Base-by-base conservation (phyloP, 2,888 invertebrate species). In the Dermolepida albohirtum region DNA sequence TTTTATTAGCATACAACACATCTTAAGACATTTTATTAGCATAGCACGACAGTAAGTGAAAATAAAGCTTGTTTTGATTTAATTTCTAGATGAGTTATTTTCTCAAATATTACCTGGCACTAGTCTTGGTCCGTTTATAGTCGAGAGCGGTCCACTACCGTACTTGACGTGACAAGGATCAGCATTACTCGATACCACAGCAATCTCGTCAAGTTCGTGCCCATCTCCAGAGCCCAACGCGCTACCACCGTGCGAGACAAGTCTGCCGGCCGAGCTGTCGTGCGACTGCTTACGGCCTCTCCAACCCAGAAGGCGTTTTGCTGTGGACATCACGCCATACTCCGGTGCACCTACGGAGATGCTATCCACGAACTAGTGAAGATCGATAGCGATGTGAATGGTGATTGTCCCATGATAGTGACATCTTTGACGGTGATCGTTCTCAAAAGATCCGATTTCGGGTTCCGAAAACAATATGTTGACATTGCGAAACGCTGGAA, bases 121-220 rank as follows among this genome's bases (percentile, higher is more conserved):
- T 72, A 87, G 84, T 72, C 88, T 83, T 10, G 89, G 89, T 72
- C 89, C 89, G 80, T 89, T 89, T 74, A 83, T 78, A 67, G 86
- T 85, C 7, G 86, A 84, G 40, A 83, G 77, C 14, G 83, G 79
- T 69, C 87, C 89, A 74, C 87, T 87, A 73, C 89, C 89, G 79
- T 87, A 87, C 76, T 86, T 86, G 74, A 85, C 85, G 76, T 84
- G 85, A 63, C 83, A 84, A 54, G 85, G 87, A 72, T 85, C 86
- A 50, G 86, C 86, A 76, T 86, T 86, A 71, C 84, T 83, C 55
- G 88, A 88, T 72, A 90, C 89, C 74, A 90, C 87, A 70, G 90
- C 89, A 77, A 90, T 90, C 83, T 90, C 89, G 77, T 89, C 89
- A 72, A 89, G 83, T 78, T 89, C 89, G 84, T 88, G 88, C 70